Base-by-base conservation (phyloP, 1,140 invertebrate genomes). In the Pristionchus pacificus region DNA sequence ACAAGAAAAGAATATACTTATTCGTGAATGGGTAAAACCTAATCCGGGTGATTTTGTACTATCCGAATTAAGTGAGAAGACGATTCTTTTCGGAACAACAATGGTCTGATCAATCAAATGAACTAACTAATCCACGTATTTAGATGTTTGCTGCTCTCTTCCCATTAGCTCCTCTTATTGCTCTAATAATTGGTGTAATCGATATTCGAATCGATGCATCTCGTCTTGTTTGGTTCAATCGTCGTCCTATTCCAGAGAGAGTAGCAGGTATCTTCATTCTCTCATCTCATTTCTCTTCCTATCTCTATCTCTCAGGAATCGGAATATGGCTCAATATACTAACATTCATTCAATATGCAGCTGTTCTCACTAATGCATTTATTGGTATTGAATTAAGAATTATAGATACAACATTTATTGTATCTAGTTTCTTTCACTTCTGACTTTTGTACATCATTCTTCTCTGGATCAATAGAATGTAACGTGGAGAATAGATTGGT, bases 141-240 rank as follows among this genome's bases (percentile, higher is more conserved):
- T 33, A 66, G 69, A 73, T 73, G 71, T 73, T 73, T 49, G 71
- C 71, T n/a, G 29, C 66, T n/a, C 57, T 73, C n/a, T 73, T 73
- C 38, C 71, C 71, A 0, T 27, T 73, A 19, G 59, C 71, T 27
- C 71, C 71, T 14, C 10, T 73, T 0, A 19, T 73, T 19, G 71
- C 71, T 2, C 62, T 73, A 0, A 38, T 73, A 0, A 68, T 73
- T 24, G 71, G 71, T 25, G 55, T 73, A 25, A 49, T 49, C 1
- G 71, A 73, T 69, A 38, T 73, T 31, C 58, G 71, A 28, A 68
- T 73, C 33, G 71, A 73, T 60, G 71, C 71, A 1, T 58, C 62
- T 33, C 65, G 71, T 6, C 57, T 73, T 2, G 25, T 73, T 30
- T 73, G 71, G 71, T 73, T 73, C 62, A 73, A 73, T 30, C 19